Evolutionary conservation across 2,113 vertebrate genomes (phyloP).

Genomic region (Takifugu bimaculatus): DNA sequence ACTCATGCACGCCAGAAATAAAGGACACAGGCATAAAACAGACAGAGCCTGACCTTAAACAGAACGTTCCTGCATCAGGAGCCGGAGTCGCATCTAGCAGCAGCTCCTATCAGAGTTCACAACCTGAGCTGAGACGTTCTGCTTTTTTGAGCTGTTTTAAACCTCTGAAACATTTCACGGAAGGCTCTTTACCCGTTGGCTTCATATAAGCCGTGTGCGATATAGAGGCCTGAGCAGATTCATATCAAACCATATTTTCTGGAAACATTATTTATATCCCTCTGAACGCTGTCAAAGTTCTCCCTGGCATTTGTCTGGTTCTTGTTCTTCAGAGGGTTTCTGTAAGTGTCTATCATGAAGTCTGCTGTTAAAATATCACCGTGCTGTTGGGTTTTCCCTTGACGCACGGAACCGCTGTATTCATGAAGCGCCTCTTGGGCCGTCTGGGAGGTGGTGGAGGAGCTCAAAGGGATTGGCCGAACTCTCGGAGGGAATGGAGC

Average conservation of each 20-base stretch:
- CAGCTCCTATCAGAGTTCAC: constrained; percentile 18
- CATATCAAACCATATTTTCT: constrained; percentile 48
- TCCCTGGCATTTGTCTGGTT: constrained; percentile 49
- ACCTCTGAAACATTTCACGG: neutral
- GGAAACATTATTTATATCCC: constrained; percentile 69
- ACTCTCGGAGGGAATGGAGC: constrained; percentile 40
- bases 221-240: constrained; percentile 25
- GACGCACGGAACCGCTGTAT: neutral
- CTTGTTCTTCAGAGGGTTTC: constrained; percentile 23
- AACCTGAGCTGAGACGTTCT: neutral
- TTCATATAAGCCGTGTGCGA: no score
- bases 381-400: constrained; percentile 17
- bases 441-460: neutral
- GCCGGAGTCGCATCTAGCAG: neutral
- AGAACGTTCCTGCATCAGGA: constrained; percentile 9
- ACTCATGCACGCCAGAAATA: neutral
- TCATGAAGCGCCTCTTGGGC: neutral
- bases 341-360: neutral
- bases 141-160: constrained; percentile 1
- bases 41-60: constrained; percentile 1
- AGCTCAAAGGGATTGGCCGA: constrained; percentile 36
- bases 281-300: constrained; percentile 68
- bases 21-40: neutral
- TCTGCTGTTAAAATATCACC: constrained; percentile 27
- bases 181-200: neutral